A percentile compares a stretch with the other conserved stretches of the same genome.
Evolutionary conservation across 92 coral and sea anemone genomes (phyloP).

Genomic region (Galaxea fascicularis): DNA sequence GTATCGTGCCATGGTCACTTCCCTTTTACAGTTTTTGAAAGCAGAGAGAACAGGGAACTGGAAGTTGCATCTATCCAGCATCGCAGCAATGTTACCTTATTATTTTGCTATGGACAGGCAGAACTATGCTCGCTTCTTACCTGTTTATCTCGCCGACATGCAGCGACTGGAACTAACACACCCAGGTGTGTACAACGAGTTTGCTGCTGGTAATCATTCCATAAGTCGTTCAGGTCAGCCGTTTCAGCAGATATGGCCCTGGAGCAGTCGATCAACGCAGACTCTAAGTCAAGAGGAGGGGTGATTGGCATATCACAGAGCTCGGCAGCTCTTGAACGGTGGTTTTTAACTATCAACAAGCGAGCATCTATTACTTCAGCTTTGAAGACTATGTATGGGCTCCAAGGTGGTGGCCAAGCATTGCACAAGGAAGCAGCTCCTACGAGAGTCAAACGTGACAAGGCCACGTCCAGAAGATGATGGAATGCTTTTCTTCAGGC

Average conservation of each 20-base stretch:
- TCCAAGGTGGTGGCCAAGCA: too few relatives aligned
- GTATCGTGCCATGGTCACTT: conserved; percentile 54
- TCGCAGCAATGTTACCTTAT: conserved; percentile 68
- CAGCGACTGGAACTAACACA: too few relatives aligned
- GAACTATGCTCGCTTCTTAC: conserved; percentile 71
- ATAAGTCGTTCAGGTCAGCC: conserved; percentile 68
- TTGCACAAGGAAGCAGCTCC: too few relatives aligned
- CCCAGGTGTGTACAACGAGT: too few relatives aligned
- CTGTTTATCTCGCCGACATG: conserved; percentile 75
- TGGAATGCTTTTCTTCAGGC: too few relatives aligned
- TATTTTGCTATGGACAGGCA: conserved; percentile 72
- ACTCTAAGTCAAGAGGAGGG: conserved; percentile 68
- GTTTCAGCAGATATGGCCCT: conserved; percentile 72
- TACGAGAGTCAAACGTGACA: too few relatives aligned
- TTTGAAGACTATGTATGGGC: too few relatives aligned
- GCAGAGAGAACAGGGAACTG: conserved; percentile 76
- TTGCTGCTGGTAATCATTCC: too few relatives aligned
- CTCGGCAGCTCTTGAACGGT: conserved; percentile 59
- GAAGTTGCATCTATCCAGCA: conserved; percentile 64
- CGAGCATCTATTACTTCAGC: too few relatives aligned
- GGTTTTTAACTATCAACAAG: conserved; percentile 66
- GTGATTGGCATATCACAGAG: conserved; percentile 66
- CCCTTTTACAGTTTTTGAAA: conserved; percentile 71
- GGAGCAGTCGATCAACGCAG: conserved; percentile 71
- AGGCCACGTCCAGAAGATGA: too few relatives aligned